Evolutionary conservation across 2,797 vertebrate species (phyloP), one percentile per base, ranked within the genome.

Genomic region (Pachyuromys duprasi): DNA sequence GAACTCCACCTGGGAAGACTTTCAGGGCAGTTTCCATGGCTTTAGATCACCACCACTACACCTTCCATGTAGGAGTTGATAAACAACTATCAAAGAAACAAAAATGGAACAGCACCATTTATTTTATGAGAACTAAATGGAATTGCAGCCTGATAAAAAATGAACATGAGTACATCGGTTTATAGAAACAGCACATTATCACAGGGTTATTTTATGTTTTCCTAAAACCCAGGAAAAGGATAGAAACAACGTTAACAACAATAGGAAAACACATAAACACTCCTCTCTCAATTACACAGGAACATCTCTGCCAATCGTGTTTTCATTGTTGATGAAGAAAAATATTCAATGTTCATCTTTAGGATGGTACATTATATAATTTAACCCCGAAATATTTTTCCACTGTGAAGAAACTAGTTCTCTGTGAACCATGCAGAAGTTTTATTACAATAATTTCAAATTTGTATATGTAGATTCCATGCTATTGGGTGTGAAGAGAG

Each of bases 1-100:
- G n/a, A 93, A 86, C 88, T 97, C 96, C 28, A 96, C 79, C 90
- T 93, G 82, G 63, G 72, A 62, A 84, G 26, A 39, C 20, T 82
- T 92, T 96, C n/a, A 79, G 9, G 45, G 24, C 36, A 88, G 33
- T 11, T 49, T 49, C 49, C 49, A 49, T 49, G 1, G 8, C 49
- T 49, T 49, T 49, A 49, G 11, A 49, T 49, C 49, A 57, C 55
- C 17, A 57, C 14, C 55, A 17, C 0, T 18, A 17, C 17, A 57
- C 49, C 49, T 49, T 57, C 13, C 55, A 57, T 57, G 17, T 57
- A 57, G 55, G 5, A 57, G 55, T 18, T 57, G 55, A 57, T 17
- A 57, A 14, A 57, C 14, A 57, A 18, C 55, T 14, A 57, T 18
- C 17, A 15, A 57, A 57, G 55, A 57, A 57, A 15, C 17, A 57